Base-by-base conservation (phyloP, 2,888 invertebrate genomes). In the Agonopterix alstromeriana region DNA sequence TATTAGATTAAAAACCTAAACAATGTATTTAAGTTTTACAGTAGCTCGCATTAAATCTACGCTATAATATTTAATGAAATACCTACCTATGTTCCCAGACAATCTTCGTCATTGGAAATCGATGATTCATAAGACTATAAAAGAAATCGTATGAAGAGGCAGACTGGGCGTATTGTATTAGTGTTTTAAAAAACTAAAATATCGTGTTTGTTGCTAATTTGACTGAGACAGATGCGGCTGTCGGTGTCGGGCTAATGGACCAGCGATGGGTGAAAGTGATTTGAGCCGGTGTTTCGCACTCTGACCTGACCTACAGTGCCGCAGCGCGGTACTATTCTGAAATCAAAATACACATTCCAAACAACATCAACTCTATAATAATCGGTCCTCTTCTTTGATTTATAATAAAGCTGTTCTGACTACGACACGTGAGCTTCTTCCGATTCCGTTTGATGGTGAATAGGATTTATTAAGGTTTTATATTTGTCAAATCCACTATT, bases 181-280 rank as follows among this genome's bases (percentile, higher is more conserved):
- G 54, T 49, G 46, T 48, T 55, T 61, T 59, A 57, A 58, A 66
- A 65, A 69, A 63, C 35, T 46, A 73, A 77, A 76, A 73, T 76
- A 73, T 77, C 57, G 64, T 72, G 70, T 75, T 74, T 77, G 68
- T 73, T 63, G 71, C 60, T 79, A 81, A 82, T 77, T 72, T 77
- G 77, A 75, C 71, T 69, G 68, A 80, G 79, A 80, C 75, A 77
- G 77, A 78, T 82, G 76, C 63, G 59, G 65, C 63, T 74, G 74
- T 73, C 71, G 55, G 61, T 74, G 73, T 73, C 70, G 55, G 61
- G 67, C 73, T 79, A 81, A 86, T 82, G 77, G 76, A 75, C 62
- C 59, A 60, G 58, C 59, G 70, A 66, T 62, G 27, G 53, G 81
- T 74, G 81, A 82, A 82, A 81, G 82, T 78, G 79, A 77, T 70